These are phyloP conservation scores for Portevinia maculata DNA, from an alignment of 2,888 invertebrate genomes.

Conservation along the genomic window DNA sequence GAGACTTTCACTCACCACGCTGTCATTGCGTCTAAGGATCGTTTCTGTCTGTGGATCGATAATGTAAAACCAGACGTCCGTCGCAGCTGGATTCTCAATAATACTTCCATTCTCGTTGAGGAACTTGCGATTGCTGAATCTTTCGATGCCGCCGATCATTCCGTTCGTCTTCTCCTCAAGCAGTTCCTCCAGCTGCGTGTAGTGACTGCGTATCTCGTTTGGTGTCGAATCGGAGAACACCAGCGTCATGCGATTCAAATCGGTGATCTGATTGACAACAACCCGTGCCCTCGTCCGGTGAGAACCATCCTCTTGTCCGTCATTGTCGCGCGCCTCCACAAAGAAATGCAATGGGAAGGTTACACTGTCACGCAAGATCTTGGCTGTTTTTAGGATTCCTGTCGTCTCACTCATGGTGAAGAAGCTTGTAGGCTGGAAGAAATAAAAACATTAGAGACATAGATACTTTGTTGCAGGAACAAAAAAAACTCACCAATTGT, in stretches of 20 bases:
- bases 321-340: constrained; percentile 85
- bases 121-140: constrained; percentile 90
- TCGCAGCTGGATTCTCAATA: constrained; percentile 87
- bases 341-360: constrained; percentile 89
- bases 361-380: constrained; percentile 88
- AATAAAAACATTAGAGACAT: neutral
- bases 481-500: constrained; percentile 76
- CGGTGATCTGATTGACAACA: constrained; percentile 88
- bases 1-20: constrained; percentile 87
- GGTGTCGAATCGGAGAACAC: constrained; percentile 90
- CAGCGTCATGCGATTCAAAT: constrained; percentile 90
- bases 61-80: constrained; percentile 94
- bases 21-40: constrained; percentile 89
- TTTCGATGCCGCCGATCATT: constrained; percentile 91
- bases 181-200: constrained; percentile 83
- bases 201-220: constrained; percentile 86
- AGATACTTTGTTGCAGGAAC: neutral
- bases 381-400: constrained; percentile 90
- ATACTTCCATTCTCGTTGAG: constrained; percentile 90
- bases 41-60: constrained; percentile 90
- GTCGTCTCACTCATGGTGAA: constrained; percentile 89
- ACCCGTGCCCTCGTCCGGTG: constrained; percentile 81
- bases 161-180: constrained; percentile 85
- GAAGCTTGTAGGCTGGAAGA: constrained; percentile 83
- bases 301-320: constrained; percentile 83